Percentiles rank a stretch among this genome's conserved stretches.
Conservation (phyloP, 2,888 invertebrate genomes). For the Busseola fusca region DNA sequence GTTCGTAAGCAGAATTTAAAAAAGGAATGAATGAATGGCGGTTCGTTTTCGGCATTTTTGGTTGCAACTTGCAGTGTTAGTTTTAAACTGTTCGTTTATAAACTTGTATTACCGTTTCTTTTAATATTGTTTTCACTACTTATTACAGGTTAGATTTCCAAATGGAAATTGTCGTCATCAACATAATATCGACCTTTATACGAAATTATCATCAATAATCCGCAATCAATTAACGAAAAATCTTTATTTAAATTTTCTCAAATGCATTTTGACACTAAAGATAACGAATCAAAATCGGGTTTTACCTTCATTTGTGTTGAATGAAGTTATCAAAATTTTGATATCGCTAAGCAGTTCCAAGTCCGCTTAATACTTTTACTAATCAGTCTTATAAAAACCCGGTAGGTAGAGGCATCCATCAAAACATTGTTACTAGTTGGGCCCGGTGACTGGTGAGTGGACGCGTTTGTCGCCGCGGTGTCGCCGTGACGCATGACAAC, state of each 20-base stretch:
- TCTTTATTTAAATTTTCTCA: constrained; percentile 17
- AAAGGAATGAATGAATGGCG: constrained; percentile 63
- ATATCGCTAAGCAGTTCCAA: neutral
- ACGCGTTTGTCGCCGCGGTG: constrained; percentile 16
- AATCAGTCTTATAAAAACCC: constrained; percentile 8
- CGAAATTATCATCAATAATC: constrained; percentile 6
- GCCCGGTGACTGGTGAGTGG: constrained; percentile 29
- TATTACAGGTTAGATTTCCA: neutral
- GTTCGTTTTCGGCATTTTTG: constrained; percentile 58
- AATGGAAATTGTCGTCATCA: neutral
- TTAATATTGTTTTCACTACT: neutral
- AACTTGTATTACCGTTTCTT: neutral
- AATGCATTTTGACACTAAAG: neutral
- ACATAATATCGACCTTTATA: neutral
- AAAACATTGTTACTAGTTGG: constrained; percentile 15
- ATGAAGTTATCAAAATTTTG: neutral
- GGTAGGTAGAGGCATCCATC: constrained; percentile 15
- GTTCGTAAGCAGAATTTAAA: constrained; percentile 71
- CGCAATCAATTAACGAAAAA: constrained; percentile 19
- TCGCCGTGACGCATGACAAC: constrained; percentile 29
- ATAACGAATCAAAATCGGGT: neutral
- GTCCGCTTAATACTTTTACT: neutral
- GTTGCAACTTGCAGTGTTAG: constrained; percentile 48
- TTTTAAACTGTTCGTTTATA: constrained; percentile 37
- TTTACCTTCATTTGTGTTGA: neutral